Percentiles rank a stretch among this genome's conserved stretches.
Conservation (phyloP, 2,113 vertebrate species). For the Seriola rivoliana region DNA sequence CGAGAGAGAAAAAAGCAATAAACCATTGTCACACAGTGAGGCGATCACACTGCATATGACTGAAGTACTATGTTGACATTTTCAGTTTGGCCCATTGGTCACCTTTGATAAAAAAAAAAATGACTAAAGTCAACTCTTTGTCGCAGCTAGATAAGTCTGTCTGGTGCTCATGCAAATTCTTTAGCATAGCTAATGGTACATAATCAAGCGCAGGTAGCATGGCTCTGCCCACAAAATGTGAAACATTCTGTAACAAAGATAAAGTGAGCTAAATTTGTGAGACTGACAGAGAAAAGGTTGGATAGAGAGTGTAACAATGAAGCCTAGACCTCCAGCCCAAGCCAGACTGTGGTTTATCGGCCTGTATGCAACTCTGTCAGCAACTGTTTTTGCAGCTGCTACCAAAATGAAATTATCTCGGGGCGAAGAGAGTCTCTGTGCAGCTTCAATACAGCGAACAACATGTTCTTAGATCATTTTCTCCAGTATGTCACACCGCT, state of each 20-base stretch:
- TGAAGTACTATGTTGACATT: slow-evolving; percentile 16
- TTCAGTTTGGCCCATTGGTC: slow-evolving; percentile 15
- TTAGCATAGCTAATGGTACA: neutral
- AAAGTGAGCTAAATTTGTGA: neutral
- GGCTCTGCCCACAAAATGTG: neutral
- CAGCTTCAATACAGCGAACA: neutral
- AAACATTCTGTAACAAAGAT: slow-evolving; percentile 7
- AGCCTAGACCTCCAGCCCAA: neutral
- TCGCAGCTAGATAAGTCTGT: slow-evolving; percentile 17
- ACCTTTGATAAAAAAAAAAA: slow-evolving; percentile 9
- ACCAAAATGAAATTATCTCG: neutral
- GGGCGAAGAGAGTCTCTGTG: neutral
- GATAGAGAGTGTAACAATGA: neutral
- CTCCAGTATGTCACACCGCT: slow-evolving; percentile 6
- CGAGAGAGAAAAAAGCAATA: neutral
- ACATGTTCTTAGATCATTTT: neutral
- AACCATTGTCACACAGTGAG: neutral
- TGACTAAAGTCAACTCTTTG: neutral
- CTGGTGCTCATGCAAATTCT: slow-evolving; percentile 20
- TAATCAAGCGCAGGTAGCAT: neutral
- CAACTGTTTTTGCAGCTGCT: neutral
- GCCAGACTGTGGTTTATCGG: neutral
- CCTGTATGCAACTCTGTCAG: neutral
- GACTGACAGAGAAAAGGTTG: neutral
- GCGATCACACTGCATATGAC: neutral